phyloP scores from a whole-genome alignment of 1,140 invertebrate species.

The Nebria ingens region DNA sequence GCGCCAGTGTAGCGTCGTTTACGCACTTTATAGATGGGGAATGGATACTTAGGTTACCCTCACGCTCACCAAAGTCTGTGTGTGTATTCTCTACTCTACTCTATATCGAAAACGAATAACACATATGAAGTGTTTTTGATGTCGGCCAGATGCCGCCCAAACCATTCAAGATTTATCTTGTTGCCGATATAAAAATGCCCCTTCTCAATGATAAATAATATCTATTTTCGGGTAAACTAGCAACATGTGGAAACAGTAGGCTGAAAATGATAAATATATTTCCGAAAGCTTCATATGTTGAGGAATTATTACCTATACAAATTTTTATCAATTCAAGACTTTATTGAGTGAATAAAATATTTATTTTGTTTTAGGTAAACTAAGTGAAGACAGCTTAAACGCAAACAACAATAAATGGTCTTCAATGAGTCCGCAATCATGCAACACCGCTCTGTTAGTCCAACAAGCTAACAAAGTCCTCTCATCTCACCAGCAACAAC shows the following conservation, averaged over 20 bases:
- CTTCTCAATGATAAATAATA: slow-evolving; percentile 1
- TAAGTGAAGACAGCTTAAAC: slow-evolving; percentile 30
- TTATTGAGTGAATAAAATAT: neutral
- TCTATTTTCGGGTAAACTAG: neutral
- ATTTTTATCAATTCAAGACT: no score
- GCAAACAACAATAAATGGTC: slow-evolving; percentile 38
- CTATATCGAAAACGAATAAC: slow-evolving; percentile 11
- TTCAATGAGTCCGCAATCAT: slow-evolving; percentile 31
- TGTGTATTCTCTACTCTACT: neutral
- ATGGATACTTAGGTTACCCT: no score
- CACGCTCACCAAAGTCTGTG: neutral
- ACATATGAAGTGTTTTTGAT: slow-evolving; percentile 23
- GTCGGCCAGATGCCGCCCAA: slow-evolving; percentile 22
- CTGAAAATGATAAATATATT: neutral
- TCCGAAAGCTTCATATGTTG: no score
- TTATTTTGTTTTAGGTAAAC: slow-evolving; percentile 32
- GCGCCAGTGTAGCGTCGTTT: no score
- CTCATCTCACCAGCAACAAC: slow-evolving; percentile 26
- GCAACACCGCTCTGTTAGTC: slow-evolving; percentile 33
- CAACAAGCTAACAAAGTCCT: slow-evolving; percentile 34
- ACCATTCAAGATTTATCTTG: slow-evolving; percentile 22
- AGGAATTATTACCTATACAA: no score
- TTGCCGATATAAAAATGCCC: slow-evolving; percentile 24
- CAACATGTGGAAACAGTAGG: neutral
- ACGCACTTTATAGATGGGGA: no score